Evolutionary conservation across 2,888 invertebrate genomes (phyloP).

Genomic region (Tuta absoluta): DNA sequence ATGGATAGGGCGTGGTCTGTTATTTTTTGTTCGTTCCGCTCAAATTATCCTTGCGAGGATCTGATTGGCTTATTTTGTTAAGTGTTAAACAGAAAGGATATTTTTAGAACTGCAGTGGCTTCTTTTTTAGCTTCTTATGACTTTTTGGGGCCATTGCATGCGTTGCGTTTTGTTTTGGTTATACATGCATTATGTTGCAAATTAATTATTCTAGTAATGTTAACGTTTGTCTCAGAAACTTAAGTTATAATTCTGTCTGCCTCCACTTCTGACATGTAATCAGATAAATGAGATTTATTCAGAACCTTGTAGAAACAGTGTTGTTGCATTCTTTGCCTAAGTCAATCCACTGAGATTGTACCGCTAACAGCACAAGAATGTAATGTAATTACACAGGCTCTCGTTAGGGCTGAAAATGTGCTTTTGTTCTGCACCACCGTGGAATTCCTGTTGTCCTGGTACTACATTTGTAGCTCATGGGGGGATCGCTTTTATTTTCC

Average conservation of each 20-base stretch:
- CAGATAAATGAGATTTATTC: not conserved
- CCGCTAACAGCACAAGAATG: slow-evolving; percentile 65
- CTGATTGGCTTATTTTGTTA: slow-evolving; percentile 4
- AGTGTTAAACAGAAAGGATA: not conserved
- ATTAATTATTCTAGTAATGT: not conserved
- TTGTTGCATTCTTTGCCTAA: slow-evolving; percentile 47
- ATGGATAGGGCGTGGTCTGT: slow-evolving; percentile 12
- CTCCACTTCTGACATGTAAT: not conserved
- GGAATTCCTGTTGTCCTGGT: slow-evolving; percentile 18
- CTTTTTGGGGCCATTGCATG: not conserved
- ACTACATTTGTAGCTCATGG: slow-evolving; percentile 20
- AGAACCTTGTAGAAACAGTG: not conserved
- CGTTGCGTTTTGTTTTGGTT: not conserved
- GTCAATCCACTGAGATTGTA: slow-evolving; percentile 70
- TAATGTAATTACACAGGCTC: slow-evolving; percentile 68
- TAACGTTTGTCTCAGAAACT: not conserved
- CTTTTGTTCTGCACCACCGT: slow-evolving; percentile 39
- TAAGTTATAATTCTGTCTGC: not conserved
- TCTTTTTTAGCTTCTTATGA: no score
- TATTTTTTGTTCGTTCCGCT: slow-evolving; percentile 1
- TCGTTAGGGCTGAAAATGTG: slow-evolving; percentile 52
- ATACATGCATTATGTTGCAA: no score
- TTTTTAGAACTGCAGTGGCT: not conserved
- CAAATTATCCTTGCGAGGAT: slow-evolving; percentile 14
- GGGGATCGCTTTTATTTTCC: slow-evolving; percentile 1